Conservation (phyloP, 2,113 vertebrate species). For the Dissostichus mawsoni region DNA sequence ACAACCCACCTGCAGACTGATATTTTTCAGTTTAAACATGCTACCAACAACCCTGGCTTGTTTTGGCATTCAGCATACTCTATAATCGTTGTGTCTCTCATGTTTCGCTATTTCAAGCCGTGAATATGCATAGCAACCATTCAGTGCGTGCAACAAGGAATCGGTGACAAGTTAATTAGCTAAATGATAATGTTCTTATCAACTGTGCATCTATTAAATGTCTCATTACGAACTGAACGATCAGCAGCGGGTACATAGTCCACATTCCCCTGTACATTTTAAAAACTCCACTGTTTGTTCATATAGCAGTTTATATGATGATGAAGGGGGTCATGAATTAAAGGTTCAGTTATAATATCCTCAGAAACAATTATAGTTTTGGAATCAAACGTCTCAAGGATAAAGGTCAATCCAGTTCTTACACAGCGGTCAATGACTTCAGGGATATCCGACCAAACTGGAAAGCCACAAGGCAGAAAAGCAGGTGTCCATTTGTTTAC, state of each 20-base stretch:
- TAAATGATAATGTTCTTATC: background rate
- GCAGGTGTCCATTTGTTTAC: background rate
- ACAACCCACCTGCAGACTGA: background rate
- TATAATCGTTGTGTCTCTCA: background rate
- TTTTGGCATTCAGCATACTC: background rate
- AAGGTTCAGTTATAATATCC: background rate
- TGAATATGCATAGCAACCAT: background rate
- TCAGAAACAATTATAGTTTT: background rate
- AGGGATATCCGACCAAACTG: background rate
- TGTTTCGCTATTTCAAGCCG: background rate
- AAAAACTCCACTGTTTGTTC: slow-evolving; percentile 11
- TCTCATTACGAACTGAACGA: background rate
- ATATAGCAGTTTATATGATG: no score
- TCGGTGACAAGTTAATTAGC: background rate
- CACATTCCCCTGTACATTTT: background rate
- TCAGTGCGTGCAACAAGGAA: background rate
- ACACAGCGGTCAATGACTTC: background rate
- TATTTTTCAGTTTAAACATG: background rate
- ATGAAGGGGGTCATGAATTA: background rate
- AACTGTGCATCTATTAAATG: background rate
- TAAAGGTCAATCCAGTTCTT: background rate
- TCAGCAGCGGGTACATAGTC: background rate
- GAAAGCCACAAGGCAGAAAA: background rate
- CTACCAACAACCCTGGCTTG: background rate
- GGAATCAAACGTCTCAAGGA: background rate